Evolutionary conservation across 2,113 vertebrate genomes (phyloP).

Genomic region (Lagopus muta): DNA sequence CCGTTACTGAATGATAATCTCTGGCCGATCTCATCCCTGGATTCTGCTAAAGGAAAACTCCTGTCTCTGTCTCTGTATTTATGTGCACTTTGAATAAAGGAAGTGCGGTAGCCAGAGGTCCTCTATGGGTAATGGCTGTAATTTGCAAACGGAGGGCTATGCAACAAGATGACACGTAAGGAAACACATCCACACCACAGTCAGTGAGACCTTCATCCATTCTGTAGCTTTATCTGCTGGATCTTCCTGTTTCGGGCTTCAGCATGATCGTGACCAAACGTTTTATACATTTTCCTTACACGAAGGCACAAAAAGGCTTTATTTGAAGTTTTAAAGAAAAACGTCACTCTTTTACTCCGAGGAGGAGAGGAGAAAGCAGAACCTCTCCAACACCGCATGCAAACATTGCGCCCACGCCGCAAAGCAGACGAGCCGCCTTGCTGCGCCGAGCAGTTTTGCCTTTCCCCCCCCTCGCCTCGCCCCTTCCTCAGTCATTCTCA

Average conservation of each 20-base stretch:
- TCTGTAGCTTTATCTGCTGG: slow-evolving; percentile 85
- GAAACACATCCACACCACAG: slow-evolving; percentile 48
- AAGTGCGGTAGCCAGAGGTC: slow-evolving; percentile 5
- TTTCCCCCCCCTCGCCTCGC: not conserved
- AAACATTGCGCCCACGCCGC: not conserved
- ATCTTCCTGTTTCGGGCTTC: slow-evolving; percentile 83
- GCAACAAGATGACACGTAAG: slow-evolving; percentile 87
- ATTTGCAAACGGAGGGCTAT: slow-evolving; percentile 84
- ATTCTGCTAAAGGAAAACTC: slow-evolving; percentile 37
- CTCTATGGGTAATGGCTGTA: not conserved
- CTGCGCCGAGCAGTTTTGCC: not conserved
- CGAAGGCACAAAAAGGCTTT: slow-evolving; percentile 80
- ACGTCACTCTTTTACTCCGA: slow-evolving; percentile 33
- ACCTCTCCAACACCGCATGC: slow-evolving; percentile 62
- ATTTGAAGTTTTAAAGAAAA: slow-evolving; percentile 60
- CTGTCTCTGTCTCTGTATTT: slow-evolving; percentile 28
- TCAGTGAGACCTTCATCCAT: slow-evolving; percentile 68
- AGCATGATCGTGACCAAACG: slow-evolving; percentile 93
- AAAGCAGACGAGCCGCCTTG: slow-evolving; percentile 33
- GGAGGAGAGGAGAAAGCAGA: slow-evolving; percentile 24
- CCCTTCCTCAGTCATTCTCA: not conserved
- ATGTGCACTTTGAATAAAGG: slow-evolving; percentile 15
- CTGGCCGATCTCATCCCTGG: slow-evolving; percentile 60
- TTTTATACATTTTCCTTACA: slow-evolving; percentile 81
- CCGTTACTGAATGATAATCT: not conserved